Evolutionary conservation across 1,140 invertebrate genomes (phyloP).

Genomic region (Zaprionus inermis): DNA sequence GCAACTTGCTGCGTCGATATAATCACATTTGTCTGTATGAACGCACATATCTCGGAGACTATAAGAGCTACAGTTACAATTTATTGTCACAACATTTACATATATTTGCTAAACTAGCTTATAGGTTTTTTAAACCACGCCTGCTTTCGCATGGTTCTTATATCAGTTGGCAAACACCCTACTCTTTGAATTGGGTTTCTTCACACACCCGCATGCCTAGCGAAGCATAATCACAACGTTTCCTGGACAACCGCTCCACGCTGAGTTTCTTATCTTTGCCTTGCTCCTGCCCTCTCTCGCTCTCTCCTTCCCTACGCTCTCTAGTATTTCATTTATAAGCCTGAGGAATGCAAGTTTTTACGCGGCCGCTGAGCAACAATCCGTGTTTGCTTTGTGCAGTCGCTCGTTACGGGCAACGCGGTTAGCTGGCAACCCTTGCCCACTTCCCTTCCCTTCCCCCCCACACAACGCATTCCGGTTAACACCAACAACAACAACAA

Average conservation of each 20-base stretch:
- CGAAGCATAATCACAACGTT: background rate
- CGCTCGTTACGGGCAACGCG: conserved; percentile 49
- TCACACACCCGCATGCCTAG: background rate
- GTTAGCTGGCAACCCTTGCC: conserved; percentile 28
- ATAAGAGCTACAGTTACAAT: too few relatives aligned
- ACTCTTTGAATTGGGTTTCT: background rate
- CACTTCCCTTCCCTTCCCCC: background rate
- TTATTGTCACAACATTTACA: too few relatives aligned
- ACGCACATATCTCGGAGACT: too few relatives aligned
- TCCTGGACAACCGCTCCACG: background rate
- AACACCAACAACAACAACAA: conserved; percentile 39
- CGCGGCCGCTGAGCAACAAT: conserved; percentile 18
- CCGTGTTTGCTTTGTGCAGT: conserved; percentile 56
- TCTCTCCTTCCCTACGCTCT: background rate
- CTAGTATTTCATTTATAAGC: conserved; percentile 7
- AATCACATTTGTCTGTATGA: too few relatives aligned
- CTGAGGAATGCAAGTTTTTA: conserved; percentile 7
- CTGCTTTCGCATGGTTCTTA: too few relatives aligned
- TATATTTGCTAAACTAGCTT: too few relatives aligned
- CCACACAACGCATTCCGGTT: background rate
- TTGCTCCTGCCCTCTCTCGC: background rate
- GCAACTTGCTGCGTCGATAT: too few relatives aligned
- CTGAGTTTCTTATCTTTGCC: background rate
- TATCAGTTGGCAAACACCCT: background rate
- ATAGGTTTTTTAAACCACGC: too few relatives aligned